phyloP scores from a whole-genome alignment of 2,797 vertebrate species.

The Crenichthys baileyi region DNA sequence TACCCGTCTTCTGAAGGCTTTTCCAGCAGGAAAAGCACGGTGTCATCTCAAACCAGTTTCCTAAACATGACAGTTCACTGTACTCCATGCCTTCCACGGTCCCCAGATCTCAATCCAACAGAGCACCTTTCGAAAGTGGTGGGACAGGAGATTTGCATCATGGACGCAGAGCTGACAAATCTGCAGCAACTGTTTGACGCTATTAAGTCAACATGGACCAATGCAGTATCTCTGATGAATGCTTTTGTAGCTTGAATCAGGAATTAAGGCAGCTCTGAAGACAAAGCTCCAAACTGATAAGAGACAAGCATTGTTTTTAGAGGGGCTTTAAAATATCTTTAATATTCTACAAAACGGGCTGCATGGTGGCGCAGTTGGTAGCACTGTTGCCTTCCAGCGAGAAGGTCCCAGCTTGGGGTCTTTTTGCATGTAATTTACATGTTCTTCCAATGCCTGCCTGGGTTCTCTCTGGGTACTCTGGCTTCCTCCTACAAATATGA shows the following conservation, averaged over 20 bases:
- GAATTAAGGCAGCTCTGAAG: not conserved
- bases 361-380: no score
- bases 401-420: no score
- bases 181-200: conserved; percentile 39
- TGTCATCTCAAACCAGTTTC: not conserved
- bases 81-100: conserved; percentile 21
- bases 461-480: no score
- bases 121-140: conserved; percentile 47
- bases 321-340: not conserved
- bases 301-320: not conserved
- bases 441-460: no score
- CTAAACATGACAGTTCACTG: not conserved
- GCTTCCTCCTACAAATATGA: no score
- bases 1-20: not conserved
- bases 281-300: not conserved
- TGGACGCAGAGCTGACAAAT: conserved; percentile 69
- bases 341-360: conserved; percentile 17
- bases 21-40: not conserved
- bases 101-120: conserved; percentile 46
- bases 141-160: conserved; percentile 56
- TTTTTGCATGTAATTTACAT: no score
- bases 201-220: not conserved
- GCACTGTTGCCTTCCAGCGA: no score
- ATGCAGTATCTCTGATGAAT: not conserved
- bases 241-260: not conserved